phyloP scores from a whole-genome alignment of 2,797 vertebrate genomes.

The Arremon aurantiirostris region DNA sequence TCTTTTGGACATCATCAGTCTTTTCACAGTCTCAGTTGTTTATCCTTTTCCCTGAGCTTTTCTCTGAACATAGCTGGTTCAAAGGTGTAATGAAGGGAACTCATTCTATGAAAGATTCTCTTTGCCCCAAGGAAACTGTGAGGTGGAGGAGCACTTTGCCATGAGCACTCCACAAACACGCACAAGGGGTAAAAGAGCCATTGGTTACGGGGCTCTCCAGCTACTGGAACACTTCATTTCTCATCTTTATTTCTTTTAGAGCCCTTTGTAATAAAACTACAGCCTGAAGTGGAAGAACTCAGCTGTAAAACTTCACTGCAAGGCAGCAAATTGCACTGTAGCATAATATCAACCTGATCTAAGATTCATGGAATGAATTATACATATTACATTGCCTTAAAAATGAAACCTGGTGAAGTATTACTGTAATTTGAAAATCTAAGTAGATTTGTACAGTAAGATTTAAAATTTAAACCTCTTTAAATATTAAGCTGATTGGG shows the following conservation, averaged over 20 bases:
- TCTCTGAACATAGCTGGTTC: not conserved
- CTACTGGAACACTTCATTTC: slow-evolving; percentile 28
- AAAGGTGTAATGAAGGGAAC: not conserved
- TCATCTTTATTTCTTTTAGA: slow-evolving; percentile 50
- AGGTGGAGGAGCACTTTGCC: not conserved
- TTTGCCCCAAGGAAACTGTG: not conserved
- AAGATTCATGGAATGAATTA: slow-evolving; percentile 80
- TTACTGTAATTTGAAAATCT: slow-evolving; percentile 79
- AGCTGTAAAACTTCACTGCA: slow-evolving; percentile 42
- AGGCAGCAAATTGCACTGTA: slow-evolving; percentile 52
- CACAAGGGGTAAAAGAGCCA: not conserved
- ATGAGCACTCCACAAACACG: not conserved
- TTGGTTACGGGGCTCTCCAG: slow-evolving; percentile 22
- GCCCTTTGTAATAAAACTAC: slow-evolving; percentile 40
- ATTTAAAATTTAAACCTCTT: slow-evolving; percentile 81
- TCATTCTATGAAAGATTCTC: not conserved
- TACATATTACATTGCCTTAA: slow-evolving; percentile 76
- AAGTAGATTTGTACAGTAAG: slow-evolving; percentile 71
- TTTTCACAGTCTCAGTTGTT: not conserved
- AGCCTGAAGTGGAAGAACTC: slow-evolving; percentile 42
- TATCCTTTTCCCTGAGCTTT: not conserved
- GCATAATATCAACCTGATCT: slow-evolving; percentile 65
- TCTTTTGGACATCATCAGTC: not conserved
- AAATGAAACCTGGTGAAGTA: slow-evolving; percentile 79
- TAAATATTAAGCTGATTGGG: slow-evolving; percentile 78